A percentile compares a stretch with the other conserved stretches of the same genome.
Conservation (phyloP, 1,140 invertebrate species). For the Habropoda laboriosa region DNA sequence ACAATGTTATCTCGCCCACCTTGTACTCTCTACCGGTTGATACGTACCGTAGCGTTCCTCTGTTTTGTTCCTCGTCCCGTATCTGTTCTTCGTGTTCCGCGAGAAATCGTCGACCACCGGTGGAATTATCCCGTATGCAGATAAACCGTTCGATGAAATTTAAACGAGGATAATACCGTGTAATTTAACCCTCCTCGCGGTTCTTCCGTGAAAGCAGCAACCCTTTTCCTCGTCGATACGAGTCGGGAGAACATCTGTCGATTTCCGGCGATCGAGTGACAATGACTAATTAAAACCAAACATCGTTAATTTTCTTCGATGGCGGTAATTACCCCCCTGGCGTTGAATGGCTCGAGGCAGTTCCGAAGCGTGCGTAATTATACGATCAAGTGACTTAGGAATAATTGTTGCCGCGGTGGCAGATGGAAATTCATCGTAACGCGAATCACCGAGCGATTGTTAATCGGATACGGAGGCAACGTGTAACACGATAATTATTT, state of each 20-base stretch:
- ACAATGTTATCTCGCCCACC: neutral
- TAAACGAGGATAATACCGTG: too few species aligned
- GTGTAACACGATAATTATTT: slow-evolving; percentile 49
- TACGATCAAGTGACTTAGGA: slow-evolving; percentile 14
- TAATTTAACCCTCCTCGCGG: too few species aligned
- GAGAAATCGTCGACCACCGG: too few species aligned
- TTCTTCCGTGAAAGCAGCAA: neutral
- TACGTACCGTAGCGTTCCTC: neutral
- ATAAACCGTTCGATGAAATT: too few species aligned
- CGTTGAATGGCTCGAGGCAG: too few species aligned
- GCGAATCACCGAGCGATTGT: slow-evolving; percentile 1
- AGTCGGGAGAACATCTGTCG: neutral
- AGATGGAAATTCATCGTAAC: neutral
- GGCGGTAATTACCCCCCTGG: neutral
- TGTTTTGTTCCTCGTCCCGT: neutral
- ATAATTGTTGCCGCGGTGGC: slow-evolving; percentile 5
- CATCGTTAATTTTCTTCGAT: neutral
- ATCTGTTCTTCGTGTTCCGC: too few species aligned
- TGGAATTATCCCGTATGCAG: too few species aligned
- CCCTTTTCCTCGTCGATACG: neutral
- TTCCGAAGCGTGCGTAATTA: slow-evolving; percentile 26
- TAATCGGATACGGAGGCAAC: slow-evolving; percentile 9
- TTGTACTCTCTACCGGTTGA: neutral
- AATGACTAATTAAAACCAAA: slow-evolving; percentile 18
- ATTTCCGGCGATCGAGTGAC: neutral